These are phyloP conservation scores for Osmoderma eremita DNA, from an alignment of 2,888 invertebrate genomes.

Conservation along the genomic window DNA sequence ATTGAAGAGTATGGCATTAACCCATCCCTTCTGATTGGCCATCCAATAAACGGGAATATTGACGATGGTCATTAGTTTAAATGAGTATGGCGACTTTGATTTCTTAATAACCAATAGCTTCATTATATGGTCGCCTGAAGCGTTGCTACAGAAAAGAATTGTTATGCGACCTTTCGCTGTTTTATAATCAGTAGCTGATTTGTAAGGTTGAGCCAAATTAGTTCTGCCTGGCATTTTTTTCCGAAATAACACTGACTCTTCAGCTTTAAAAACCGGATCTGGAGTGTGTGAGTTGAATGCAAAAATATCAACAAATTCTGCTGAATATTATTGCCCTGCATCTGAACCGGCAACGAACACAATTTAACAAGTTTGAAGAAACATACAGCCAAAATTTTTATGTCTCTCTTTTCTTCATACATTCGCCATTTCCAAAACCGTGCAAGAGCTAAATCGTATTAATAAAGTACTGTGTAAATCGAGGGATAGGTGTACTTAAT, in stretches of 20 bases:
- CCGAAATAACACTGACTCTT: slow-evolving; percentile 22
- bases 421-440: no score
- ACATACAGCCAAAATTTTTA: no score
- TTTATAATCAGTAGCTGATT: no score
- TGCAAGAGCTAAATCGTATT: no score
- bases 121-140: slow-evolving; percentile 36
- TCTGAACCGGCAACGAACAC: no score
- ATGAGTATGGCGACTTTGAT: slow-evolving; percentile 41
- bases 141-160: slow-evolving; percentile 36
- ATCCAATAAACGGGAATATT: slow-evolving; percentile 43
- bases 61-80: slow-evolving; percentile 40
- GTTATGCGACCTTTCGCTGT: slow-evolving; percentile 42
- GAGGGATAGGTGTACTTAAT: no score
- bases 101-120: slow-evolving; percentile 44
- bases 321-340: slow-evolving; percentile 15
- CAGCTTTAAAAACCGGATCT: slow-evolving; percentile 12
- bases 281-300: slow-evolving; percentile 25
- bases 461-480: no score
- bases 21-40: slow-evolving; percentile 45
- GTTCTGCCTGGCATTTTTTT: slow-evolving; percentile 37
- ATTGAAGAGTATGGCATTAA: slow-evolving; percentile 44
- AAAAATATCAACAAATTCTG: slow-evolving; percentile 40
- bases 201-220: slow-evolving; percentile 39
- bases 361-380: no score
- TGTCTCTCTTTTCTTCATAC: no score